Base-by-base conservation (phyloP, 1,140 invertebrate species). In the Eurosta solidaginis region DNA sequence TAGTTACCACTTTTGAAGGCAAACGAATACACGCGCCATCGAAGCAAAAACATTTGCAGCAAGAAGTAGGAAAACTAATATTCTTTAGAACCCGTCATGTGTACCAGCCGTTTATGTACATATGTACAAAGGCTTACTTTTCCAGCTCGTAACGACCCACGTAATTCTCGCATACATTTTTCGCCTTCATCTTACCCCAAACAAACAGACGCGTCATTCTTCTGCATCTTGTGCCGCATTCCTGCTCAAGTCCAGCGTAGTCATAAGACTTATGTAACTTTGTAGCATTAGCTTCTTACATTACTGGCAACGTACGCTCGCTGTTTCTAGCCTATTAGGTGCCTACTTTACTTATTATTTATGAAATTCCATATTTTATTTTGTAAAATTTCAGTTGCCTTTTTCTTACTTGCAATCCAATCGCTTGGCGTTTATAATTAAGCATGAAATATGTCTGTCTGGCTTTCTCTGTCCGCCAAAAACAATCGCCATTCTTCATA, bases 361-460 rank as follows among this genome's bases (percentile, higher is more conserved):
- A 68, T 68, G 59, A 68, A 68, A 68, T 68, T 68, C 59, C 59
- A 40, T 68, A 68, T 68, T 68, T 68, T 42, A 20, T 68, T 22
- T 22, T n/a, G 10, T 2, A 25, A 63, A 40, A 20, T 40, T 9
- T 68, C 40, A 36, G 3, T 40, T 63, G 59, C 29, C 10, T 14
- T 59, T 33, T 59, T 22, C 29, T 0, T 59, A 36, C 54, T 36
- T 36, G 83, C 83, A 83, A 82, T 84, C 80, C 83, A 82, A 85
- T 82, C 83, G 81, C 82, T 81, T 82, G 82, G 83, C 83, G 83
- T 85, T 84, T 85, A 85, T 85, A 85, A 85, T 85, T 85, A 85
- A 85, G 83, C 83, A 83, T 85, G 82, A 84, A 85, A 85, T 84
- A 84, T 84, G 83, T 82, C 83, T 85, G 83, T 82, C 83, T 68